Evolutionary conservation across 2,113 vertebrate genomes (phyloP), one percentile per base, ranked within the genome.

Genomic region (Ciconia stormi): DNA sequence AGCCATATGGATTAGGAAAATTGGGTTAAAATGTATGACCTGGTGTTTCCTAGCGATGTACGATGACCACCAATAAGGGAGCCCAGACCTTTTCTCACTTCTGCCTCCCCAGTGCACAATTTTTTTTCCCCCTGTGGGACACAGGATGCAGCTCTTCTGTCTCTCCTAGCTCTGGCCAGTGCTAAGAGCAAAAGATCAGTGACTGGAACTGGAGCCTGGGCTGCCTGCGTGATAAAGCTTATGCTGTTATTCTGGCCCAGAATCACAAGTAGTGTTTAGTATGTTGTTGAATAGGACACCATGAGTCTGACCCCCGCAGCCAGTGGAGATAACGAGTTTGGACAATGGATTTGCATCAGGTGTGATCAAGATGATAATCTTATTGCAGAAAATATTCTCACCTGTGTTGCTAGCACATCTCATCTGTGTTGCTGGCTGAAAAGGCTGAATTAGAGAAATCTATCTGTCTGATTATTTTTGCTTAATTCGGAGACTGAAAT

Each of bases 31-130:
- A 59, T 18, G 16, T 5, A 13, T 32, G 17, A 71, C 14, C 9
- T 55, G 72, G 11, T 70, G n/a, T 67, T 74, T 65, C 13, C 56
- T 27, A 32, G 9, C 19, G 44, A 34, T 5, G 27, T 17, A 10
- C 38, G 16, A 7, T 22, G 42, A 18, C 47, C 17, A 26, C 21
- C 4, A 3, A 4, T 0, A 1, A 32, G n/a, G 59, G 14, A 80
- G 15, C 12, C 38, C 56, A 42, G 53, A 34, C 11, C 49, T 69
- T 21, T 44, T 6, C 50, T 78, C 13, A 4, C 18, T 83, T 70
- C 55, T 52, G 14, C 69, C 59, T 56, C 46, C 38, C 58, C n/a
- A 22, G 34, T 6, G 29, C 47, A 61, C 34, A 8, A 0, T 12
- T 26, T 19, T 22, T 21, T 36, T 17, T 13, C 13, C 2, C 19